A percentile compares a stretch with the other conserved stretches of the same genome.
Conservation (phyloP, 2,888 invertebrate species). For the Aromia moschata region DNA sequence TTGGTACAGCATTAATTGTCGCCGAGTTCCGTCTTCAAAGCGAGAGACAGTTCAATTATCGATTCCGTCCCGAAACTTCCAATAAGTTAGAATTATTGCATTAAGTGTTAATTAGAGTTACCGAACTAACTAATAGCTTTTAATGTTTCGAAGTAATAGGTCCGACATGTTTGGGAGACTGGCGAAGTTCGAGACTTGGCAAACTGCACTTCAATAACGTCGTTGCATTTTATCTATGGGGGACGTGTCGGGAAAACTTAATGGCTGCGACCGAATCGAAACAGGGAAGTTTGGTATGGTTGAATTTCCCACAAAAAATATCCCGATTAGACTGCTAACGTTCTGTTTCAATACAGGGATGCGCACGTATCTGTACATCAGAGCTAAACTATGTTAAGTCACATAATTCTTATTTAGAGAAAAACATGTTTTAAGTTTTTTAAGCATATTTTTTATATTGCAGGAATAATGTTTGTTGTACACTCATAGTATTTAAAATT, state of each 20-base stretch:
- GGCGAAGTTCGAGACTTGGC: constrained; percentile 21
- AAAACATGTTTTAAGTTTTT: no score
- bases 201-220: constrained; percentile 26
- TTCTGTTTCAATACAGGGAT: no score
- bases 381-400: no score
- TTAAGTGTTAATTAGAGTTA: constrained; percentile 43
- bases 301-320: no score
- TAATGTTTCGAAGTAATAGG: constrained; percentile 36
- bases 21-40: constrained; percentile 1
- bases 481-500: no score
- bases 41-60: constrained; percentile 8
- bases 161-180: constrained; percentile 30
- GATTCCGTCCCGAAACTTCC: constrained; percentile 8
- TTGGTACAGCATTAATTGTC: no score
- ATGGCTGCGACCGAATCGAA: constrained; percentile 16
- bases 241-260: constrained; percentile 23
- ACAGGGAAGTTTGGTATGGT: constrained; percentile 10
- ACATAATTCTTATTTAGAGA: no score
- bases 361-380: no score
- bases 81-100: constrained; percentile 35
- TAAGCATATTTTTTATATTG: no score
- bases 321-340: no score
- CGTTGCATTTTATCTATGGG: constrained; percentile 24
- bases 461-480: no score
- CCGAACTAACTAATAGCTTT: constrained; percentile 40